phyloP scores from a whole-genome alignment of 2,797 vertebrate genomes.

The Synaphobranchus kaupii region DNA sequence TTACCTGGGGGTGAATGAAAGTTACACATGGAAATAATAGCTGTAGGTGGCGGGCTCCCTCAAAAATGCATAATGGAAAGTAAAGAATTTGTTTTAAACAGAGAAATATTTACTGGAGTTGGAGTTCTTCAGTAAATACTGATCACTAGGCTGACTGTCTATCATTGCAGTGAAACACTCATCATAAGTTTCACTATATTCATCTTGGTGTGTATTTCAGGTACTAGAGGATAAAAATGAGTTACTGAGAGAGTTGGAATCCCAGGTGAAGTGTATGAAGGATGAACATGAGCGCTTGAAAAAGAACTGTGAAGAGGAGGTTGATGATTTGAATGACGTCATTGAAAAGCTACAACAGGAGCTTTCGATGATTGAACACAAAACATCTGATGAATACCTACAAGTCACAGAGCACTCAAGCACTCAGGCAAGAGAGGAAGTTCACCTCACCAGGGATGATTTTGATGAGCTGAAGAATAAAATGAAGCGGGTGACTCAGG shows the following conservation, averaged over 20 bases:
- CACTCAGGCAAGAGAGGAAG: slow-evolving; percentile 55
- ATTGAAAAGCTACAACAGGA: slow-evolving; percentile 95
- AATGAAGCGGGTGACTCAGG: slow-evolving; percentile 71
- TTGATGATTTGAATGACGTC: slow-evolving; percentile 88
- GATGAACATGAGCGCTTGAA: slow-evolving; percentile 86
- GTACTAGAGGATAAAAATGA: slow-evolving; percentile 81
- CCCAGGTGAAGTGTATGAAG: slow-evolving; percentile 83
- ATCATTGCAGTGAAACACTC: slow-evolving; percentile 15
- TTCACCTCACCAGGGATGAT: slow-evolving; percentile 57
- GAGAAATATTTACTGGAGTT: not conserved
- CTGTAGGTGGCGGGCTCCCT: slow-evolving; percentile 16
- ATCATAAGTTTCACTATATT: slow-evolving; percentile 30
- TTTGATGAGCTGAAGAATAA: slow-evolving; percentile 77
- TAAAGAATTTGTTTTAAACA: slow-evolving; percentile 15
- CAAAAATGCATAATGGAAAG: not conserved
- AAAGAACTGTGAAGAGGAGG: slow-evolving; percentile 82
- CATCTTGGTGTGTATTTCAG: slow-evolving; percentile 60
- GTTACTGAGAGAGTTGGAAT: slow-evolving; percentile 82
- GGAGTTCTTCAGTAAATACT: not conserved
- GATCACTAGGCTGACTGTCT: not conserved
- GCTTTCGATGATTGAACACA: slow-evolving; percentile 81
- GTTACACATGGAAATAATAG: slow-evolving; percentile 51
- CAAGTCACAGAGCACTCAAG: slow-evolving; percentile 62
- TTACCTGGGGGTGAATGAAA: no score
- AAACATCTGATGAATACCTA: slow-evolving; percentile 55